Base-by-base conservation (phyloP, 2,888 invertebrate genomes). In the Sicus ferrugineus region DNA sequence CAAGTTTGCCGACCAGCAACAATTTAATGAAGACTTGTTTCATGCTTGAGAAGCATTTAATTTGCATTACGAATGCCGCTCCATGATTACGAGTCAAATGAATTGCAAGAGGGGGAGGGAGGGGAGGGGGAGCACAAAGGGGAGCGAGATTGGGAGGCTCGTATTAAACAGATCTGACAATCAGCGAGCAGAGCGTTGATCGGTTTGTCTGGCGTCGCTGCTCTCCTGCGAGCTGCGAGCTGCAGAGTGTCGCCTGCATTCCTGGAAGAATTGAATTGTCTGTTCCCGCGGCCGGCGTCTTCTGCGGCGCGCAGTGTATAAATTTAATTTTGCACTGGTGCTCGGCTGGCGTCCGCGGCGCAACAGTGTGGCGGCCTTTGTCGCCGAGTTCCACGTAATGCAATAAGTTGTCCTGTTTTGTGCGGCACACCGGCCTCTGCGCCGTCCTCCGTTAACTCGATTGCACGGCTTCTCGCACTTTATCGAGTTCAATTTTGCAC, bases 11-110 rank as follows among this genome's bases (percentile, higher is more conserved):
- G 50, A 23, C 30, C 66, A 58, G 21, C 52, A 63, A 63, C 54
- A 30, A 30, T 54, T 68, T 68, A 58, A 59, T 59, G 65, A 64
- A 65, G 68, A 61, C 67, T 61, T 61, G 59, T 61, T 66, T 66
- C 46, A 56, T 54, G 56, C 58, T 58, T 38, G 30, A 19, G 42
- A 66, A 56, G 58, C 56, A 66, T 56, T 66, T 66, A 66, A 56
- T 66, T 66, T 58, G 28, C 66, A 56, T 56, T 56, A 56, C 21
- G 64, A 28, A 52, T 26, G 61, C 61, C 23, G 38, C 9, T 23
- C 38, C 9, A 6, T n/a, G 3, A 19, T 3, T 3, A 19, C 46
- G 21, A 16, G 14, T 4, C 16, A n/a, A 19, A 3, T n/a, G 46
- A n/a, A n/a, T n/a, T 31, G 19, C 34, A 7, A 30, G 56, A 34